A percentile compares a stretch with the other conserved stretches of the same genome.
These are phyloP conservation scores for Phaenicophaeus curvirostris DNA, from an alignment of 2,797 vertebrate genomes.

Conservation along the genomic window DNA sequence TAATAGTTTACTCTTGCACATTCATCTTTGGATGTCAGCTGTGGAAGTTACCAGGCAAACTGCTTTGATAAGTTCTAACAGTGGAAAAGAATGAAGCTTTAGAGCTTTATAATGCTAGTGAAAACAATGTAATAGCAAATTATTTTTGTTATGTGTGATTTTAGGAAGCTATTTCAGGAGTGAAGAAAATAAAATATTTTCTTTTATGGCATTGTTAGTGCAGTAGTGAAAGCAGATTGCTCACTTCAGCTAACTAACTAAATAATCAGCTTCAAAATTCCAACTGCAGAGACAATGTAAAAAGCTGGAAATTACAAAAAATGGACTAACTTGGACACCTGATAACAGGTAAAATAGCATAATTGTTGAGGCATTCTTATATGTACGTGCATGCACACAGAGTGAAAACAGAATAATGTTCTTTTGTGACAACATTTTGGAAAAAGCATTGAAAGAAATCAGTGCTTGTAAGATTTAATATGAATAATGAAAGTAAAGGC, in stretches of 20 bases:
- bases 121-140: slow-evolving; percentile 38
- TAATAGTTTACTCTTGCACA: slow-evolving; percentile 40
- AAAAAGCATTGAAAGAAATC: not conserved
- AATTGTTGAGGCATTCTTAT: not conserved
- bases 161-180: slow-evolving; percentile 9
- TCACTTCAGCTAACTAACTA: not conserved
- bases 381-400: rapidly evolving
- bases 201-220: not conserved
- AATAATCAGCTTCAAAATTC: not conserved
- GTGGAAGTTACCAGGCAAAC: slow-evolving; percentile 48
- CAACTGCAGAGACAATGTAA: not conserved
- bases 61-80: slow-evolving; percentile 45
- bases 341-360: not conserved
- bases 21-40: slow-evolving; percentile 55
- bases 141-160: slow-evolving; percentile 22
- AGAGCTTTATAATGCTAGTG: slow-evolving; percentile 7
- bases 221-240: not conserved
- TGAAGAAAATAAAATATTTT: not conserved
- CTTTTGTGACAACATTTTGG: not conserved
- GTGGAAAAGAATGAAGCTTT: slow-evolving; percentile 47
- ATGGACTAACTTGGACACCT: not conserved
- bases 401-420: not conserved
- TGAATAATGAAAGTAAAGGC: not conserved
- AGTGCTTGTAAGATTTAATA: not conserved
- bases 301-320: not conserved